Evolutionary conservation across 2,113 vertebrate species (phyloP).

Genomic region (Hippocampus comes): DNA sequence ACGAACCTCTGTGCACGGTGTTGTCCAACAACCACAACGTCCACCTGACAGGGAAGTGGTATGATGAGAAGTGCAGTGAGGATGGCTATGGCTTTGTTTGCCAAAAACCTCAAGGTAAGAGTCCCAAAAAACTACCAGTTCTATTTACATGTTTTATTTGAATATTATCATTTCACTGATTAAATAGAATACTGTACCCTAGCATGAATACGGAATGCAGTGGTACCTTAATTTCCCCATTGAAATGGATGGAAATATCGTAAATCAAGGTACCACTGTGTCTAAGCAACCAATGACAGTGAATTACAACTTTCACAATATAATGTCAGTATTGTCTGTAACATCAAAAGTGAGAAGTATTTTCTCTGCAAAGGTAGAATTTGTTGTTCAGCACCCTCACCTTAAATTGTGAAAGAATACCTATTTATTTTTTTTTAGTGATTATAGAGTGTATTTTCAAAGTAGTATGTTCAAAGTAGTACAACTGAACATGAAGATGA

Average conservation of each 20-base stretch:
- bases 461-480: too few relatives aligned
- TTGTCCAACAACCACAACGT: conserved; percentile 86
- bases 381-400: too few relatives aligned
- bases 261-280: too few relatives aligned
- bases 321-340: too few relatives aligned
- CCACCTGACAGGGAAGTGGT: conserved; percentile 90
- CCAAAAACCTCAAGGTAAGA: conserved; percentile 85
- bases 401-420: too few relatives aligned
- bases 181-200: neutral
- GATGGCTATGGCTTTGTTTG: conserved; percentile 85
- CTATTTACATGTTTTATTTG: neutral
- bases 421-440: too few relatives aligned
- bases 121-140: neutral
- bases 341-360: too few relatives aligned
- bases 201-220: neutral
- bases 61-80: conserved; percentile 82
- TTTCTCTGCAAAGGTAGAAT: too few relatives aligned
- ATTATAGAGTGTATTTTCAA: too few relatives aligned
- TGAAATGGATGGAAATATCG: too few relatives aligned
- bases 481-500: neutral
- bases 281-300: too few relatives aligned
- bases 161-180: neutral
- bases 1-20: conserved; percentile 76
- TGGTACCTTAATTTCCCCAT: neutral
- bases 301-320: too few relatives aligned